These are phyloP conservation scores for Erythrolamprus reginae DNA, from an alignment of 2,113 vertebrate genomes.

Conservation along the genomic window DNA sequence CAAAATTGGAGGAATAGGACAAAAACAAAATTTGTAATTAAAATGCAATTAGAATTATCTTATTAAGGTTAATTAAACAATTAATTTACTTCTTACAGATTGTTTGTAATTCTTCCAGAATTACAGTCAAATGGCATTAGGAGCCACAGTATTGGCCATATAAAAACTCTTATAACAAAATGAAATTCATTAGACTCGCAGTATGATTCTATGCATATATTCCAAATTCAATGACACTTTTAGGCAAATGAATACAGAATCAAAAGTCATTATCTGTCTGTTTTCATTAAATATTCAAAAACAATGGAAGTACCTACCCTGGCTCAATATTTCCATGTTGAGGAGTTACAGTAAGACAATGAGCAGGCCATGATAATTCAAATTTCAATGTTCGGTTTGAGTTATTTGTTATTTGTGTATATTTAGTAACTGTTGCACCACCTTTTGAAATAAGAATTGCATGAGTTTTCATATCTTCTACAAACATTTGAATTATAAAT, in stretches of 20 bases:
- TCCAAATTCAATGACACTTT: not conserved
- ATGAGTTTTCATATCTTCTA: not conserved
- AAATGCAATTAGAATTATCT: not conserved
- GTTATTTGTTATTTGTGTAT: slow-evolving; percentile 78
- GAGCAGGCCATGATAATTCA: slow-evolving; percentile 93
- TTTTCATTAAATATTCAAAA: not conserved
- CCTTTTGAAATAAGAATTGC: slow-evolving; percentile 62
- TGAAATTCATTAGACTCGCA: not conserved
- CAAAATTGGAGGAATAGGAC: not conserved
- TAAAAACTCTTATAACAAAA: not conserved
- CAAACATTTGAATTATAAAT: accelerated
- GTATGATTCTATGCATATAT: not conserved
- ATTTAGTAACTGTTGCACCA: slow-evolving; percentile 67
- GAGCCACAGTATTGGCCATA: not conserved
- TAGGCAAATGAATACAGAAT: not conserved
- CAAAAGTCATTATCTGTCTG: not conserved
- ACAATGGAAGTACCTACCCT: slow-evolving; percentile 67
- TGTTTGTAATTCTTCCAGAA: not conserved
- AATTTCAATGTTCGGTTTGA: slow-evolving; percentile 75
- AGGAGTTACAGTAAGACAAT: slow-evolving; percentile 91
- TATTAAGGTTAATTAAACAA: not conserved
- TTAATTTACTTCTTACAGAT: not conserved
- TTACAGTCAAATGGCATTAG: not conserved
- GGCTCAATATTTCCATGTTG: slow-evolving; percentile 84
- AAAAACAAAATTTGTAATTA: not conserved